Conservation (phyloP, 2,113 vertebrate genomes). For the Pyxicephalus adspersus region DNA sequence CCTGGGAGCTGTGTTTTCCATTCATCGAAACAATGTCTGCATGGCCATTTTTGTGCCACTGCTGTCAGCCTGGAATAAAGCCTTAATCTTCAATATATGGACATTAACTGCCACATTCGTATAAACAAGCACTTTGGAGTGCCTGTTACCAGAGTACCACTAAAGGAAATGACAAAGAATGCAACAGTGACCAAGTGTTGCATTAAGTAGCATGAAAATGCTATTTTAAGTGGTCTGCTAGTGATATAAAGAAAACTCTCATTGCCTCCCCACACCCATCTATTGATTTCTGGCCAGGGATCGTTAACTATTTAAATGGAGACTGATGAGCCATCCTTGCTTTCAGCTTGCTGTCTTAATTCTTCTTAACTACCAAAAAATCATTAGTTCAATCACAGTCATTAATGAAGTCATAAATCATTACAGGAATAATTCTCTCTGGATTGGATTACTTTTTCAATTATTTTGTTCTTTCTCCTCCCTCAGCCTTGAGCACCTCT, state of each 20-base stretch:
- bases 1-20: no score
- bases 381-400: slow-evolving; percentile 58
- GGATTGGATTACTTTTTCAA: slow-evolving; percentile 61
- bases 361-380: slow-evolving; percentile 50
- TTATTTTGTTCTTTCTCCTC: slow-evolving; percentile 52
- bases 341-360: slow-evolving; percentile 41
- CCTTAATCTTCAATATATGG: no score
- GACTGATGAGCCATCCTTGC: slow-evolving; percentile 44
- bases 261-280: background rate
- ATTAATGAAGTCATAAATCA: slow-evolving; percentile 66
- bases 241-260: background rate
- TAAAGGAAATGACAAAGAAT: no score
- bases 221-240: background rate
- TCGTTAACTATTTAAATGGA: slow-evolving; percentile 56
- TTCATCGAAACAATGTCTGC: no score
- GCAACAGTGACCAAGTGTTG: background rate
- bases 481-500: background rate
- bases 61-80: no score
- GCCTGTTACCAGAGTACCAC: no score
- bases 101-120: no score
- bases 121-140: no score
- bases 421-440: slow-evolving; percentile 61
- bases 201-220: background rate
- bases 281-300: background rate
- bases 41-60: no score